phyloP scores from a whole-genome alignment of 2,888 invertebrate species.

The Steinernema scapterisci region DNA sequence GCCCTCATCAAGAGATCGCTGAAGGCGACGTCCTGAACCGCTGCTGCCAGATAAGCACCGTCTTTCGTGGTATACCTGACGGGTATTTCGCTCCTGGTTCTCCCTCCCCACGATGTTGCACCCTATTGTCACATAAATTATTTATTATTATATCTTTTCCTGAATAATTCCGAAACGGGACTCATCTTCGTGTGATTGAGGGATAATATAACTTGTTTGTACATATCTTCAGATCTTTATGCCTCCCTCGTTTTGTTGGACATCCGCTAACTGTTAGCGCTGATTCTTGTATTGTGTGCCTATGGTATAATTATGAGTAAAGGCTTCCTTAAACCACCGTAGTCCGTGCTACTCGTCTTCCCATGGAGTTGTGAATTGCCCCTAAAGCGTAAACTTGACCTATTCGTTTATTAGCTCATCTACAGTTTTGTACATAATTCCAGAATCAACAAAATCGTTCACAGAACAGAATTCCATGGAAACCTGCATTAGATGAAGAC shows the following conservation, averaged over 20 bases:
- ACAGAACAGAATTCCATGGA: too few species aligned
- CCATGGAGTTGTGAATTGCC: too few species aligned
- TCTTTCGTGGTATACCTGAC: neutral
- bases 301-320: too few species aligned
- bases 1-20: neutral
- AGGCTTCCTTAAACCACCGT: too few species aligned
- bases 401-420: too few species aligned
- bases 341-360: too few species aligned
- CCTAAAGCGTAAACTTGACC: too few species aligned
- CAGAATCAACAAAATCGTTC: too few species aligned
- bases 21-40: slow-evolving; percentile 1
- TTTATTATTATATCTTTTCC: slow-evolving; percentile 1
- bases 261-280: too few species aligned
- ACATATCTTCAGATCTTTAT: slow-evolving; percentile 9
- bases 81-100: neutral
- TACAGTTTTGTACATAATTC: too few species aligned
- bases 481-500: too few species aligned
- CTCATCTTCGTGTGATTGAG: neutral
- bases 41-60: neutral
- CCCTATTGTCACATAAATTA: slow-evolving; percentile 1
- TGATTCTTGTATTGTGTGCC: too few species aligned
- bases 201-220: neutral
- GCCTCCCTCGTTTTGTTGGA: neutral
- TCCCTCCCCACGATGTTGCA: neutral
- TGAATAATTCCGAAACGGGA: neutral